A percentile compares a stretch with the other conserved stretches of the same genome.
Evolutionary conservation across 2,888 invertebrate genomes (phyloP).

Genomic region (Lamellibrachia columna): DNA sequence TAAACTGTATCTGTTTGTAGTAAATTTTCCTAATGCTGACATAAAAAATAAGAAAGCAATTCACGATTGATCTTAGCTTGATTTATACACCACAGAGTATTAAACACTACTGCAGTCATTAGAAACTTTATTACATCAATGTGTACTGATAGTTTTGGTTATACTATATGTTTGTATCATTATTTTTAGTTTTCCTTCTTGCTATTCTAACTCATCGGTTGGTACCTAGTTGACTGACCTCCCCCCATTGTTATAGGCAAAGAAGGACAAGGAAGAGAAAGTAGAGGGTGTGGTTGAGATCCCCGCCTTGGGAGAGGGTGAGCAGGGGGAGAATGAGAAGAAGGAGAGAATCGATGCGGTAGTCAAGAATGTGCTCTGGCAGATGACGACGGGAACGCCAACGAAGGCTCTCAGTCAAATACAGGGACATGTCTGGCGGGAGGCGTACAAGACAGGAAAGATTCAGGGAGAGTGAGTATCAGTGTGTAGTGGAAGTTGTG

Average conservation of each 20-base stretch:
- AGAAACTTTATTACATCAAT: not conserved
- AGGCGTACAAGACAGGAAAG: slow-evolving; percentile 81
- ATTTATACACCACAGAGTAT: not conserved
- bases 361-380: slow-evolving; percentile 79
- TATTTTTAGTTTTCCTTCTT: not conserved
- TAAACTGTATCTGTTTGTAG: too few species aligned
- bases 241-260: slow-evolving; percentile 40
- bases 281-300: slow-evolving; percentile 69
- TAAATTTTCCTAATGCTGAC: too few species aligned
- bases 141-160: not conserved
- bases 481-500: not conserved
- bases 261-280: slow-evolving; percentile 67
- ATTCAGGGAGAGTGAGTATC: slow-evolving; percentile 88
- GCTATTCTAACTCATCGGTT: not conserved
- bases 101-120: not conserved
- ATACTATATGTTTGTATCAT: not conserved
- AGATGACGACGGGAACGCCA: slow-evolving; percentile 85
- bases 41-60: too few species aligned
- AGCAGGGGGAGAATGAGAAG: slow-evolving; percentile 45
- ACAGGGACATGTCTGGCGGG: slow-evolving; percentile 90
- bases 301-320: slow-evolving; percentile 47
- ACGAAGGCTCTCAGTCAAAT: slow-evolving; percentile 82
- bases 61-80: too few species aligned
- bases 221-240: not conserved
- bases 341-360: slow-evolving; percentile 66